Conservation (phyloP, 2,113 vertebrate genomes). For the Albula goreensis region DNA sequence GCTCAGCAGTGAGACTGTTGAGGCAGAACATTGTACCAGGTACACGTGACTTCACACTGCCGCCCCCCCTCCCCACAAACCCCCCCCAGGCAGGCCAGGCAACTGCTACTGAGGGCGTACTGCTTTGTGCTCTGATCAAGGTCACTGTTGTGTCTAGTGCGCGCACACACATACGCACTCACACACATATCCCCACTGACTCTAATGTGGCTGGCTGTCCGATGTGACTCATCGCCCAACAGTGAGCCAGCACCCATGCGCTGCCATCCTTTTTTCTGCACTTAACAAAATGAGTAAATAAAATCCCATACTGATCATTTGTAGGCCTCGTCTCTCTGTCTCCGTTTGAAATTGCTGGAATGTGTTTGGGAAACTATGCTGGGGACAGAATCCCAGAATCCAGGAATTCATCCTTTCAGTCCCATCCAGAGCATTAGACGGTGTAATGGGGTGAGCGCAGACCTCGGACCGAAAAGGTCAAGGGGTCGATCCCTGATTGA, state of each 20-base stretch:
- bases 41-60: not conserved
- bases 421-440: too few species aligned
- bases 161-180: not conserved
- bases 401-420: too few species aligned
- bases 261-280: not conserved
- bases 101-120: not conserved
- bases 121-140: not conserved
- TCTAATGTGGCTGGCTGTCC: constrained; percentile 10
- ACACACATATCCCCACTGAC: not conserved
- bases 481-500: too few species aligned
- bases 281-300: too few species aligned
- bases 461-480: too few species aligned
- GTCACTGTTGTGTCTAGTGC: not conserved
- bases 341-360: too few species aligned
- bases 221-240: not conserved
- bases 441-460: too few species aligned
- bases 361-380: too few species aligned
- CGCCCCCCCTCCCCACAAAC: not conserved
- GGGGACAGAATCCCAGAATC: too few species aligned
- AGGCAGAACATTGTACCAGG: not conserved
- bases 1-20: not conserved
- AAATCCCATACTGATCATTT: too few species aligned
- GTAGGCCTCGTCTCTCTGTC: too few species aligned
- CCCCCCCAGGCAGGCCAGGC: not conserved
- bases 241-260: not conserved